Evolutionary conservation across 1,140 invertebrate genomes (phyloP).

Genomic region (Drosophila repleta): DNA sequence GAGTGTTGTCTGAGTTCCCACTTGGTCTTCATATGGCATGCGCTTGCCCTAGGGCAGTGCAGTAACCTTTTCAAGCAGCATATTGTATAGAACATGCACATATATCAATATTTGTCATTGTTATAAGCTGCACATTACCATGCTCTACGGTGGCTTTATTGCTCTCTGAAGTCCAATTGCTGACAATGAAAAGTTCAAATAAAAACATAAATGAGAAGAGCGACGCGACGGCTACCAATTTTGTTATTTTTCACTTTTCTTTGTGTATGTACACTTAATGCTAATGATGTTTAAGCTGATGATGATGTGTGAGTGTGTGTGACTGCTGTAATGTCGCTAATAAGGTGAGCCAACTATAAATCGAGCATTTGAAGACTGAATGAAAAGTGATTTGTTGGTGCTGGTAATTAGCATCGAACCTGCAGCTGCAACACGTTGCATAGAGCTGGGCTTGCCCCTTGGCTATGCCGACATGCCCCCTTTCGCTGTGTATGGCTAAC

Average conservation of each 20-base stretch:
- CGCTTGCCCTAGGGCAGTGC: conserved; percentile 19
- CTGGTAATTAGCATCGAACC: conserved; percentile 70
- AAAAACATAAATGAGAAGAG: conserved; percentile 51
- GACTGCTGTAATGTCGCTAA: conserved; percentile 49
- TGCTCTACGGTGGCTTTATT: conserved; percentile 24
- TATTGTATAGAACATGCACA: conserved; percentile 7
- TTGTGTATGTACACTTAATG: conserved; percentile 22
- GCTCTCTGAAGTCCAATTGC: conserved; percentile 57
- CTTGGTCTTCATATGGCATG: neutral
- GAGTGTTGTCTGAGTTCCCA: neutral
- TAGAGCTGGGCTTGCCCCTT: conserved; percentile 1
- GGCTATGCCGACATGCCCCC: neutral
- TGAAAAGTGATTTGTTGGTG: conserved; percentile 54
- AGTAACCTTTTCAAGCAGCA: conserved; percentile 13
- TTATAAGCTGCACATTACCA: conserved; percentile 6
- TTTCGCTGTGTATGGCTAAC: conserved; percentile 26
- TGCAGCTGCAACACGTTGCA: conserved; percentile 50
- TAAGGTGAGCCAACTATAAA: conserved; percentile 55
- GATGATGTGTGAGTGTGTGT: conserved; percentile 2
- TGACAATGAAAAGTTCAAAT: conserved; percentile 74
- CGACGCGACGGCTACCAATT: conserved; percentile 17
- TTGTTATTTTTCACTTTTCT: conserved; percentile 63
- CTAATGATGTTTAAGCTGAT: conserved; percentile 18
- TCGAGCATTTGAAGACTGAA: conserved; percentile 56
- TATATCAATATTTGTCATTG: conserved; percentile 35